A percentile compares a stretch with the other conserved stretches of the same genome.
phyloP scores from a whole-genome alignment of 2,797 vertebrate genomes.

The Characodon lateralis region DNA sequence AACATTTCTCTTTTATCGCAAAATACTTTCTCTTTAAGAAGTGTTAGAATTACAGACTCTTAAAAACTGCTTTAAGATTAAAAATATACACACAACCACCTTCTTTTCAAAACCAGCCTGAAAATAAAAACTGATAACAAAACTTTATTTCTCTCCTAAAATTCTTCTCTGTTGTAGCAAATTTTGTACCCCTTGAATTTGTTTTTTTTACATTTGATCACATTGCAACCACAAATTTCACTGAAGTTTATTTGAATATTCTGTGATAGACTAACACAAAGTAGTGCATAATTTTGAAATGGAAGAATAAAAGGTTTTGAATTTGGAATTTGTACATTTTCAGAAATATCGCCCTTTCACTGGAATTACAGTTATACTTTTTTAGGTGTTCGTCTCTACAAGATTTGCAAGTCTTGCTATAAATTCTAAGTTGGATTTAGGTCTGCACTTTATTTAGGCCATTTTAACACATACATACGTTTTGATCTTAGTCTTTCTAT shows the following conservation, averaged over 20 bases:
- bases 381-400: background rate
- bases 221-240: background rate
- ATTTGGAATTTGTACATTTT: no score
- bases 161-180: background rate
- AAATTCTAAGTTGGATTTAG: background rate
- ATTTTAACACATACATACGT: background rate
- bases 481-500: background rate
- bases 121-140: background rate
- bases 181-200: background rate
- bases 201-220: background rate
- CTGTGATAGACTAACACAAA: no score
- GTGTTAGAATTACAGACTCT: conserved; percentile 20
- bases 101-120: background rate
- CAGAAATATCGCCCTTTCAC: no score
- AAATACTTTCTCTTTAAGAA: conserved; percentile 9
- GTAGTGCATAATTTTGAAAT: no score
- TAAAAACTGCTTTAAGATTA: background rate
- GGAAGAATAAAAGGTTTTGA: no score
- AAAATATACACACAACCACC: background rate
- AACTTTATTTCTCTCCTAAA: background rate
- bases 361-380: no score
- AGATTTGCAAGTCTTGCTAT: no score
- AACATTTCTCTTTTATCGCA: background rate
- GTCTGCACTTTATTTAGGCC: background rate
- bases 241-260: no score